These are phyloP conservation scores for Drosophila eohydei DNA, from an alignment of 2,888 invertebrate genomes.

Conservation along the genomic window DNA sequence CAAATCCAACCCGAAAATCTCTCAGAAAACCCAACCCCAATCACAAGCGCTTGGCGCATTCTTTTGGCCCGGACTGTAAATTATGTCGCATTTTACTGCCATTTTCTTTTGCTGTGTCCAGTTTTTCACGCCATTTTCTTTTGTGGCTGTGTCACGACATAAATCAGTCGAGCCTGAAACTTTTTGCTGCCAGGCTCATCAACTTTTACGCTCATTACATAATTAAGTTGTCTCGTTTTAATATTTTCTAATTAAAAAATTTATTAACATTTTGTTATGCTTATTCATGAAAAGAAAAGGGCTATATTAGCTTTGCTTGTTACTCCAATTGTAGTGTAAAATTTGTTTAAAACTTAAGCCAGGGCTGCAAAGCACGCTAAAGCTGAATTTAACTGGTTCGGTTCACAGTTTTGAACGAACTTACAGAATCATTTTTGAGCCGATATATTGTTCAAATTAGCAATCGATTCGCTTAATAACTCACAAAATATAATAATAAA, in stretches of 20 bases:
- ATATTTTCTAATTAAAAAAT: slow-evolving; percentile 71
- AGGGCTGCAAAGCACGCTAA: not conserved
- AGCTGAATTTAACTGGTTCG: not conserved
- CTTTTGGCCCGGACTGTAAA: slow-evolving; percentile 55
- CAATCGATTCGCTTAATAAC: not conserved
- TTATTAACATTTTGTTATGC: slow-evolving; percentile 50
- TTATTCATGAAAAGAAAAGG: not conserved
- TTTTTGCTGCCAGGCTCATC: slow-evolving; percentile 31
- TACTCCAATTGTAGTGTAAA: no score
- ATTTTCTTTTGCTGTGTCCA: slow-evolving; percentile 18
- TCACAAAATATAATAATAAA: no score
- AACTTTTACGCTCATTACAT: slow-evolving; percentile 66
- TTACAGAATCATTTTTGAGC: not conserved
- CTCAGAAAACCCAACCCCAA: not conserved
- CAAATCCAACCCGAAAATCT: slow-evolving; percentile 1
- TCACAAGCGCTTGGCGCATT: slow-evolving; percentile 24
- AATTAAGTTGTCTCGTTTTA: slow-evolving; percentile 69
- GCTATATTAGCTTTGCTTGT: not conserved
- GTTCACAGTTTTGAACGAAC: no score
- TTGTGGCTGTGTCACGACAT: slow-evolving; percentile 46
- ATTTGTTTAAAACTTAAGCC: not conserved
- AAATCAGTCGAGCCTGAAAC: slow-evolving; percentile 54
- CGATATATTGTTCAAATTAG: not conserved
- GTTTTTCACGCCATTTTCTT: slow-evolving; percentile 58
- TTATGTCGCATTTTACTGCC: slow-evolving; percentile 65